Percentiles rank a stretch among this genome's conserved stretches.
phyloP scores from a whole-genome alignment of 2,797 vertebrate species.

The Enoplosus armatus region DNA sequence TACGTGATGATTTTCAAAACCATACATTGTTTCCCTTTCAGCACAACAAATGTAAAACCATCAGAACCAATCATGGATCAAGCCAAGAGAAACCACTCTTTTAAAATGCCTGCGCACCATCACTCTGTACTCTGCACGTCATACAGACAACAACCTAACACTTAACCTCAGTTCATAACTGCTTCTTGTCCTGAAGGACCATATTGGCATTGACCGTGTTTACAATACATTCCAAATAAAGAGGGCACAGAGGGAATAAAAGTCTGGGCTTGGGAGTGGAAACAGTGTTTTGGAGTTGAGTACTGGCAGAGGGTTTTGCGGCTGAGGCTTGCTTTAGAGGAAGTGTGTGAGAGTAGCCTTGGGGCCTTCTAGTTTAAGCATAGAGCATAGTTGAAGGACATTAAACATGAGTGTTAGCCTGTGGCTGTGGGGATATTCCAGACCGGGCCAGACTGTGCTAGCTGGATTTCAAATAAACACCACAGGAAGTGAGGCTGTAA shows the following conservation, averaged over 20 bases:
- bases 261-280: slow-evolving; percentile 66
- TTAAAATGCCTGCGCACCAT: slow-evolving; percentile 58
- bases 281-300: slow-evolving; percentile 60
- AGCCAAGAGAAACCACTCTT: slow-evolving; percentile 47
- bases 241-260: slow-evolving; percentile 79
- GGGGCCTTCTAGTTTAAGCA: slow-evolving; percentile 71
- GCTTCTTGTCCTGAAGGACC: slow-evolving; percentile 73
- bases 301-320: slow-evolving; percentile 65
- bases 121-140: slow-evolving; percentile 59
- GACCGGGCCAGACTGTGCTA: slow-evolving; percentile 37
- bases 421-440: slow-evolving; percentile 68
- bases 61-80: slow-evolving; percentile 64
- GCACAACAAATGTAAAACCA: slow-evolving; percentile 57
- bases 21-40: slow-evolving; percentile 21
- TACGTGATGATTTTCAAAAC: slow-evolving; percentile 52
- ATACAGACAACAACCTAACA: slow-evolving; percentile 65
- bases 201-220: slow-evolving; percentile 83
- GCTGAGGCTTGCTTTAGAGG: slow-evolving; percentile 61
- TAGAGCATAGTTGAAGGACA: slow-evolving; percentile 77
- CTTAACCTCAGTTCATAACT: slow-evolving; percentile 75
- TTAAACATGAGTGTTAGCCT: slow-evolving; percentile 79
- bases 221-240: slow-evolving; percentile 79
- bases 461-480: slow-evolving; percentile 78
- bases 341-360: slow-evolving; percentile 74
- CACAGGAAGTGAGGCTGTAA: slow-evolving; percentile 75